Conservation (phyloP, 2,797 vertebrate genomes). For the Oreonectes daqikongensis region DNA sequence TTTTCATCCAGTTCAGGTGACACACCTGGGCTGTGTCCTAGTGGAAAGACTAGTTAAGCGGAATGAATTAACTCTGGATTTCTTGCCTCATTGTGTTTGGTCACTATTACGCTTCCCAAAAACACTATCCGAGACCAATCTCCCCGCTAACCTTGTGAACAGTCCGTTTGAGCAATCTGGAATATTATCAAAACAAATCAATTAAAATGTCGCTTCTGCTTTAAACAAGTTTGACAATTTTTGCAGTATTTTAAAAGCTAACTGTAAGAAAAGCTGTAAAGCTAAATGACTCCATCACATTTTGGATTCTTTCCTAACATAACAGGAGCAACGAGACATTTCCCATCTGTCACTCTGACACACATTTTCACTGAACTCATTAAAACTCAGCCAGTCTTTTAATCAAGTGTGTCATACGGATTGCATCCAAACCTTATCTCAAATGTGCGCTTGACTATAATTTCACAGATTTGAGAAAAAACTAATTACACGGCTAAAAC, state of each 20-base stretch:
- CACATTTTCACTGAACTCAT: constrained; percentile 35
- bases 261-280: constrained; percentile 31
- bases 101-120: neutral
- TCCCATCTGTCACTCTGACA: constrained; percentile 41
- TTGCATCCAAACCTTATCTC: constrained; percentile 14
- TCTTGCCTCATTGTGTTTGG: constrained; percentile 1
- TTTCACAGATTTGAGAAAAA: constrained; percentile 26
- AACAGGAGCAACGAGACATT: constrained; percentile 26
- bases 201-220: neutral
- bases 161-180: neutral
- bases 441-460: constrained; percentile 1
- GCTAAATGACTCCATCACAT: constrained; percentile 15
- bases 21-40: neutral
- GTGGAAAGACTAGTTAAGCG: neutral
- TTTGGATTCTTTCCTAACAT: constrained; percentile 24
- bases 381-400: constrained; percentile 33
- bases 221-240: neutral
- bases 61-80: neutral
- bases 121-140: neutral
- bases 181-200: constrained; percentile 13
- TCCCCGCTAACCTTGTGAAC: neutral
- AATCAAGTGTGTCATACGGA: constrained; percentile 16
- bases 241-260: constrained; percentile 5
- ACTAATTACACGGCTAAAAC: neutral
- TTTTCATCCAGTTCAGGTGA: neutral